These are phyloP conservation scores for Acipenser ruthenus DNA, from an alignment of 2,797 vertebrate species.

Conservation along the genomic window DNA sequence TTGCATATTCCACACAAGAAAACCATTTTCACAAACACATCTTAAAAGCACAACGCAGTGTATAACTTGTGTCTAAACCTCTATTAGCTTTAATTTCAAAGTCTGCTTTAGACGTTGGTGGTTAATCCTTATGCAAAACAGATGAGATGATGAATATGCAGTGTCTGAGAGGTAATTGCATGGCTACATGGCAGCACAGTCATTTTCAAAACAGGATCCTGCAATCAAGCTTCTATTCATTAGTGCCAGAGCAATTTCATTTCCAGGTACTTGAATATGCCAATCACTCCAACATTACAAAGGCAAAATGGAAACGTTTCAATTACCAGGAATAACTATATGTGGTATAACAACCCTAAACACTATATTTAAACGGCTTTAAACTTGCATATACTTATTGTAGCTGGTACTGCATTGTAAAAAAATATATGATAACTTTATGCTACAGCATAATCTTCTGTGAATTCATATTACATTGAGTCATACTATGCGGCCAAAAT, in stretches of 20 bases:
- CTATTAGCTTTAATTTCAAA: constrained; percentile 67
- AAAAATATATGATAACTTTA: constrained; percentile 48
- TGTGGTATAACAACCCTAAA: constrained; percentile 66
- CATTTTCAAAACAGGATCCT: constrained; percentile 99
- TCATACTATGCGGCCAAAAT: constrained; percentile 19
- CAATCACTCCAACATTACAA: constrained; percentile 76
- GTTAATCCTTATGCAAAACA: constrained; percentile 95
- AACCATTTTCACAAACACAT: too few relatives aligned
- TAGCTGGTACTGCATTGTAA: constrained; percentile 57
- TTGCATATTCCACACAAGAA: too few relatives aligned
- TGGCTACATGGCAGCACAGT: constrained; percentile 88
- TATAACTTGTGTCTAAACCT: constrained; percentile 73
- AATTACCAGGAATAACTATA: constrained; percentile 63
- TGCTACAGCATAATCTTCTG: constrained; percentile 56
- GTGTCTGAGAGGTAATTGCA: constrained; percentile 97
- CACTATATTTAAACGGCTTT: constrained; percentile 65
- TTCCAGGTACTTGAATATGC: constrained; percentile 93
- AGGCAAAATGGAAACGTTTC: constrained; percentile 68
- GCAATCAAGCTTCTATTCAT: constrained; percentile 99
- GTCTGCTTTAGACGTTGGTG: constrained; percentile 61
- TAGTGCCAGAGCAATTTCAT: constrained; percentile 96
- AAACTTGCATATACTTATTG: constrained; percentile 45
- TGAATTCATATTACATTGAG: constrained; percentile 56
- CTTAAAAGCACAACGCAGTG: constrained; percentile 61
- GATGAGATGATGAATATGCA: constrained; percentile 99